phyloP scores from a whole-genome alignment of 2,113 vertebrate species.

The Sardina pilchardus region DNA sequence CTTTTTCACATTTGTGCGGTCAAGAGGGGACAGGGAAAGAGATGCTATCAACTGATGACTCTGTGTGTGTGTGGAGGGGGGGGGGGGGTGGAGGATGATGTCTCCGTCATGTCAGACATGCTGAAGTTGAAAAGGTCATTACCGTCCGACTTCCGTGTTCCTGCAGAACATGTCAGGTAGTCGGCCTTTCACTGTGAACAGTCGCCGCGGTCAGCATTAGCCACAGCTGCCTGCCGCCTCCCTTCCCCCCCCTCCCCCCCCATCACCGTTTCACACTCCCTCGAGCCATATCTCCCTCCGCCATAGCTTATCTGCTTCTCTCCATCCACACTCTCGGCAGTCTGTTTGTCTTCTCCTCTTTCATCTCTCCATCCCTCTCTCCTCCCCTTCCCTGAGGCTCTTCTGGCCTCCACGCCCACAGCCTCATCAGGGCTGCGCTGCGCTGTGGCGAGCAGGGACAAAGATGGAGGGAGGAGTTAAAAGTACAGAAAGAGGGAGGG shows the following conservation, averaged over 20 bases:
- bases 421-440: neutral
- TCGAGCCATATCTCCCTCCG: neutral
- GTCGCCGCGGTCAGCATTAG: neutral
- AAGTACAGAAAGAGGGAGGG: neutral
- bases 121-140: neutral
- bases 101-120: neutral
- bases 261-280: neutral
- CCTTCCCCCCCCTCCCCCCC: neutral
- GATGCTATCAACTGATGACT: neutral
- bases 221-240: neutral
- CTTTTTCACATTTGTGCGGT: neutral
- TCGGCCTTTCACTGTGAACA: neutral
- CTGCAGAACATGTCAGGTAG: neutral
- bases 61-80: neutral
- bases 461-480: neutral
- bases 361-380: neutral
- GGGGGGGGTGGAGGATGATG: neutral
- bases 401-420: neutral
- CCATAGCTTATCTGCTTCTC: neutral
- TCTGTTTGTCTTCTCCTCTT: neutral
- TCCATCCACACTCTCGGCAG: too few species aligned
- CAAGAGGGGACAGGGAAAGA: neutral
- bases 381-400: neutral
- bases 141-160: neutral
- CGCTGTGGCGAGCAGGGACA: neutral